These are phyloP conservation scores for Drosophila neocordata DNA, from an alignment of 1,140 invertebrate species.

Conservation along the genomic window DNA sequence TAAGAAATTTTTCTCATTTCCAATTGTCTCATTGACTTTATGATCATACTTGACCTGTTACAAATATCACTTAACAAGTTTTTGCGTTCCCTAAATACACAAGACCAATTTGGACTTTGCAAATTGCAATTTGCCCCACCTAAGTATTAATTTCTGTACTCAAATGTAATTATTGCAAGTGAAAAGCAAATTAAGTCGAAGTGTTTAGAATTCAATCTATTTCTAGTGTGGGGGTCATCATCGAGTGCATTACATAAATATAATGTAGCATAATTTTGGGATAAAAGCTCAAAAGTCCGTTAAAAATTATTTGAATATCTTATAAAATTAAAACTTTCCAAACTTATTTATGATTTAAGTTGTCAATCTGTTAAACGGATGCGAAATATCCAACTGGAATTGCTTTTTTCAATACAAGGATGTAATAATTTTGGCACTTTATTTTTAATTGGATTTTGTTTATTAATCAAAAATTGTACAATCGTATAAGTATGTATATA, in stretches of 20 bases:
- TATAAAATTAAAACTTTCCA: too few species aligned
- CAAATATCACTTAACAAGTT: neutral
- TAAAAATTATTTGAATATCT: too few species aligned
- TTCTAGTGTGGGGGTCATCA: too few species aligned
- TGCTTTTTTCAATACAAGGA: too few species aligned
- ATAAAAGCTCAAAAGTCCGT: too few species aligned
- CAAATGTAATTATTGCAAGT: neutral
- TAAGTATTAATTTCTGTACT: neutral
- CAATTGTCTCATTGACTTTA: neutral
- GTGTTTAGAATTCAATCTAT: too few species aligned
- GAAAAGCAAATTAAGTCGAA: neutral
- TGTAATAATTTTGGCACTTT: slow-evolving; percentile 73
- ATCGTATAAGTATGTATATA: slow-evolving; percentile 38
- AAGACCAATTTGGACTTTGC: neutral
- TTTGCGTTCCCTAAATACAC: neutral
- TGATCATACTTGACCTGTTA: neutral
- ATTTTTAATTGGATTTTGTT: slow-evolving; percentile 64
- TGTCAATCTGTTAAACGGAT: too few species aligned
- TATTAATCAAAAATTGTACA: slow-evolving; percentile 64
- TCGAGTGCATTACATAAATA: too few species aligned
- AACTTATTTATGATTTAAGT: too few species aligned
- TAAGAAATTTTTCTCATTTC: too few species aligned
- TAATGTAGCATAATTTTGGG: too few species aligned
- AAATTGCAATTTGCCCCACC: neutral
- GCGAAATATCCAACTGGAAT: too few species aligned